Conservation (phyloP, 2,888 invertebrate genomes). For the Adineta ricciae region DNA sequence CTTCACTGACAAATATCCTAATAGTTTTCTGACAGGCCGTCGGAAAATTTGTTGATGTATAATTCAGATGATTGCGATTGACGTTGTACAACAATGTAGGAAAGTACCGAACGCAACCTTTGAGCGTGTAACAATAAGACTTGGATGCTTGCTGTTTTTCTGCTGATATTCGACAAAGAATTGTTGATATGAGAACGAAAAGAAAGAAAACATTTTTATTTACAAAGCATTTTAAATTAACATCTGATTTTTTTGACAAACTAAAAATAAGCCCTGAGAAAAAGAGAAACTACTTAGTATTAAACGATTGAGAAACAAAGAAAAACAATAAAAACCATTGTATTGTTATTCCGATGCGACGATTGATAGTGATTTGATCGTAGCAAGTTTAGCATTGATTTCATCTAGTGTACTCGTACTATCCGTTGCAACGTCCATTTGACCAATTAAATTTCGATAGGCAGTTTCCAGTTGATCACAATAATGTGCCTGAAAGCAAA, state of each 20-base stretch:
- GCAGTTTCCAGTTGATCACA: neutral
- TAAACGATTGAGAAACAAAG: neutral
- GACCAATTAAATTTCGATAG: neutral
- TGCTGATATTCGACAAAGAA: no score
- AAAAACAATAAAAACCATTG: neutral
- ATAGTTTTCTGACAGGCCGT: no score
- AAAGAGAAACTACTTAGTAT: neutral
- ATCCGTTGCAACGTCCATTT: neutral
- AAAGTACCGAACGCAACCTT: no score
- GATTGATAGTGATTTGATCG: neutral
- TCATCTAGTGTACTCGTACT: neutral
- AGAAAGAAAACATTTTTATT: neutral
- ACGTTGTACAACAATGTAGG: no score
- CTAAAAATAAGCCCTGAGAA: constrained; percentile 1
- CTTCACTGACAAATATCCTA: no score
- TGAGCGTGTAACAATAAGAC: no score
- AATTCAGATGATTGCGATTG: no score
- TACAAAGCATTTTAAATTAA: constrained; percentile 2
- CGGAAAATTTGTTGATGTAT: no score
- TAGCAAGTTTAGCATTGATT: neutral
- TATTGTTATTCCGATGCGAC: constrained; percentile 6
- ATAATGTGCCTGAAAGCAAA: neutral
- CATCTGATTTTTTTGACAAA: neutral
- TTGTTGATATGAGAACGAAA: no score
- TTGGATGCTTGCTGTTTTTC: no score